Evolutionary conservation across 1,140 invertebrate species (phyloP).

Genomic region (Atta cephalotes): DNA sequence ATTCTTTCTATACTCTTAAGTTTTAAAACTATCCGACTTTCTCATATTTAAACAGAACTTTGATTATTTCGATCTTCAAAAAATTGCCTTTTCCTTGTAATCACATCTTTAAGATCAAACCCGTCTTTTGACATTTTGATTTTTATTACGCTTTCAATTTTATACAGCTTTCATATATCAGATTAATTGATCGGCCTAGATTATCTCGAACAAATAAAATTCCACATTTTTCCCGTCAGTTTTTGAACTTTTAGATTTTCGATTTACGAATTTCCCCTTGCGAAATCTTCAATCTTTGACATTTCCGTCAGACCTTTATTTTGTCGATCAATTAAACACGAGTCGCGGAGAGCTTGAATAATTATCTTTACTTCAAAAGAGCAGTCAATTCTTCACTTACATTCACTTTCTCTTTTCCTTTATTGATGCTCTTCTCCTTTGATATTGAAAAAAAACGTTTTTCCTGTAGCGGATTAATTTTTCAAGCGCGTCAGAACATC

Average conservation of each 20-base stretch:
- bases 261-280: background rate
- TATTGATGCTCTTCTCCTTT: background rate
- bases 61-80: too few relatives aligned
- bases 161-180: background rate
- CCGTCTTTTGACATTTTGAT: too few relatives aligned
- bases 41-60: too few relatives aligned
- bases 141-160: background rate
- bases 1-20: background rate
- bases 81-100: too few relatives aligned
- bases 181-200: background rate
- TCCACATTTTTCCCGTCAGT: background rate
- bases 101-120: background rate
- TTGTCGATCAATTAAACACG: slow-evolving; percentile 1
- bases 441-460: background rate
- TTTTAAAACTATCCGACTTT: background rate
- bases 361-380: slow-evolving; percentile 28
- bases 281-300: background rate
- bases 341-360: slow-evolving; percentile 18
- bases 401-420: background rate
- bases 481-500: slow-evolving; percentile 28
- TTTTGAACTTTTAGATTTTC: background rate
- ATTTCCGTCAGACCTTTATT: background rate
- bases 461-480: slow-evolving; percentile 52
- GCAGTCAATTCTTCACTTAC: background rate
- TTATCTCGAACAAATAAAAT: background rate